Conservation (phyloP, 2,888 invertebrate genomes). For the Cetonia aurata region DNA sequence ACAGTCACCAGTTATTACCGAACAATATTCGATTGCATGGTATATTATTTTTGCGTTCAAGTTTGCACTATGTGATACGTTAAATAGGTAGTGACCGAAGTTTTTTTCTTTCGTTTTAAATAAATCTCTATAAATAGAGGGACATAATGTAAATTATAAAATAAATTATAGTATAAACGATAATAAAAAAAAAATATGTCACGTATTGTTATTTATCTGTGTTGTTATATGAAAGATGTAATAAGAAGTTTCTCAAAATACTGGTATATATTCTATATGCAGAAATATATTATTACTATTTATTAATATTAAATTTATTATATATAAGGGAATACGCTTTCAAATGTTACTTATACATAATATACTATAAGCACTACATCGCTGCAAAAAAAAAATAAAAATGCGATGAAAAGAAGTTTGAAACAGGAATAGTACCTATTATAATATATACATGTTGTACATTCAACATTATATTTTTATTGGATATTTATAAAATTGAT, state of each 20-base stretch:
- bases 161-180: too few relatives aligned
- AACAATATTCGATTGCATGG: not conserved
- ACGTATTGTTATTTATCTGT: not conserved
- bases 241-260: constrained; percentile 2
- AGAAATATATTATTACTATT: not conserved
- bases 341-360: not conserved
- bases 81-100: not conserved
- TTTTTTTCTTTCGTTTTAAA: not conserved
- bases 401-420: not conserved
- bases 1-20: too few relatives aligned
- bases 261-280: constrained; percentile 10
- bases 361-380: not conserved
- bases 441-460: constrained; percentile 23
- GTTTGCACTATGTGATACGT: not conserved
- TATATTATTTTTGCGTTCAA: not conserved
- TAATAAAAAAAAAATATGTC: too few relatives aligned
- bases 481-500: constrained; percentile 26
- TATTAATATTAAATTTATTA: constrained; percentile 1
- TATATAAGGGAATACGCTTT: not conserved
- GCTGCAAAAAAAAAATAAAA: too few relatives aligned
- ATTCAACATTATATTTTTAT: constrained; percentile 40
- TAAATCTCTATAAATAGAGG: not conserved
- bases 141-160: not conserved
- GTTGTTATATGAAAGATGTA: not conserved
- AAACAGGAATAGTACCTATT: not conserved